Conservation (phyloP, 2,888 invertebrate species). For the Dendrolimus houi region DNA sequence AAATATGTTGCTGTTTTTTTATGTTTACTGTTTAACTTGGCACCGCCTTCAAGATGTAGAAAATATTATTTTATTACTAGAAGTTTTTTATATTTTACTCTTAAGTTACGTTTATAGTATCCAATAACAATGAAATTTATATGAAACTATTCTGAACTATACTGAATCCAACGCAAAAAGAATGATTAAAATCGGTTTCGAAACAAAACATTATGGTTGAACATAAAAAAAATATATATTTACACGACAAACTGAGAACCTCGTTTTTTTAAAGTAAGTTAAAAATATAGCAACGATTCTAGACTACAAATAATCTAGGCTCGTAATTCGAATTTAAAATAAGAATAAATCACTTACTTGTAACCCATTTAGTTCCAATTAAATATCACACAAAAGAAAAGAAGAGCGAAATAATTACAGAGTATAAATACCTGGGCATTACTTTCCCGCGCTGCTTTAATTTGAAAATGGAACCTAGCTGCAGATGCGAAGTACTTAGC, state of each 20-base stretch:
- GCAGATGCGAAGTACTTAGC: conserved; percentile 20
- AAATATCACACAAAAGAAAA: conserved; percentile 22
- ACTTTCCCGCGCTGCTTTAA: conserved; percentile 30
- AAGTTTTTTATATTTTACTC: too few relatives aligned
- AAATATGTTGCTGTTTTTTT: too few relatives aligned
- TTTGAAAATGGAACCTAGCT: conserved; percentile 34
- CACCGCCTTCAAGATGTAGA: too few relatives aligned
- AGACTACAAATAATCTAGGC: not conserved
- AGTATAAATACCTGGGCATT: conserved; percentile 28
- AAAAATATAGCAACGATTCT: not conserved
- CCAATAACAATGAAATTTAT: not conserved
- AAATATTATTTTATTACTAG: too few relatives aligned
- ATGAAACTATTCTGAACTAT: not conserved
- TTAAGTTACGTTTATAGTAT: too few relatives aligned
- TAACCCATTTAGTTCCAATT: conserved; percentile 26
- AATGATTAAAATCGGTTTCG: too few relatives aligned
- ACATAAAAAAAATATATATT: too few relatives aligned
- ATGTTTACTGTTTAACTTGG: too few relatives aligned
- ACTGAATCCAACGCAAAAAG: too few relatives aligned
- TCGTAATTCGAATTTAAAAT: not conserved
- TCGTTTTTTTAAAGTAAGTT: not conserved
- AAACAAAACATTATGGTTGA: too few relatives aligned
- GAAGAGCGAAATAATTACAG: conserved; percentile 23
- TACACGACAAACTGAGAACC: not conserved
- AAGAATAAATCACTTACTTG: conserved; percentile 24